Base-by-base conservation (phyloP, 2,797 vertebrate species). In the Xenops minutus region DNA sequence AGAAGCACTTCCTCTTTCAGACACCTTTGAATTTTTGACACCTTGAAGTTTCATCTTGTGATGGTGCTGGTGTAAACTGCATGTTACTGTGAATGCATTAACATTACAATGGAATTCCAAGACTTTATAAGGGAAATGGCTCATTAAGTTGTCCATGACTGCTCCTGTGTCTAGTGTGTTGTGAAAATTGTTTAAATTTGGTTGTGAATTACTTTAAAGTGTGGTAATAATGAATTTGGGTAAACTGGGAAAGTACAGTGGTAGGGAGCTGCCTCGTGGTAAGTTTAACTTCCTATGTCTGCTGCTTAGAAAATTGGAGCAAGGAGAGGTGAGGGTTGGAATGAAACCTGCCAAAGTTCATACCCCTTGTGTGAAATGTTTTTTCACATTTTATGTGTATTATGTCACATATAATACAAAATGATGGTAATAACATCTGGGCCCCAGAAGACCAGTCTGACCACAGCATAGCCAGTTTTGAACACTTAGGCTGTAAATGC, bases 11-110 rank as follows among this genome's bases (percentile, higher is more conserved):
- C 56, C 63, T 77, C 5, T 11, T 79, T 75, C 39, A 62, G 46
- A 51, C 29, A 64, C 36, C 44, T 90, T 84, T 93, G 37, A 81
- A 21, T 92, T 94, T 90, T 78, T 95, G 64, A 68, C 37, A 51
- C 18, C 36, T 78, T 87, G 51, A 81, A 36, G 43, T 82, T 88
- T 88, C 39, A 17, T 66, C 19, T 72, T 81, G 49, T 63, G 54
- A 39, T 64, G 44, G 3, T 43, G 16, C 37, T 91, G n/a, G 24
- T 89, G 32, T 74, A 58, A 83, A 68, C 51, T 62, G 9, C 0
- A 0, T 75, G 24, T 85, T 88, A 59, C n/a, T 89, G 22, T 64
- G 82, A 92, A 74, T 19, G 1, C 48, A 51, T 94, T 86, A 84
- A 81, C 34, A 72, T 74, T 74, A 32, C 16, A 54, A 48, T 73